phyloP scores from a whole-genome alignment of 2,113 vertebrate genomes.

The Laticauda laticaudata region DNA sequence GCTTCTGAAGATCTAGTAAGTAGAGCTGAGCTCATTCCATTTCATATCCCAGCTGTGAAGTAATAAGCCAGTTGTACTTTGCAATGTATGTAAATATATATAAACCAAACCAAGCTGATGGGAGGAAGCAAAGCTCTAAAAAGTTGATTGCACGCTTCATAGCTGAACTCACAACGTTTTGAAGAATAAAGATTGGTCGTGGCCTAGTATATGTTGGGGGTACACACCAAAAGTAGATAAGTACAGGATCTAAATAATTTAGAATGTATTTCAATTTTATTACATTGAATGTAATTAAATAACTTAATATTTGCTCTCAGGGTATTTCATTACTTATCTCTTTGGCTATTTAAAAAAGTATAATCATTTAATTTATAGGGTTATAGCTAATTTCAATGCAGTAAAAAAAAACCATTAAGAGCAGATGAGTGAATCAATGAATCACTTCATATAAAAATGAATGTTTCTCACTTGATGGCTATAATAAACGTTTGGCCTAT shows the following conservation, averaged over 20 bases:
- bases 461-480: not conserved
- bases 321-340: not conserved
- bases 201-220: not conserved
- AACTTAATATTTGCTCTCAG: not conserved
- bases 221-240: not conserved
- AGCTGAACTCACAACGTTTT: not conserved
- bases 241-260: not conserved
- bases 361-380: not conserved
- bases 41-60: not conserved
- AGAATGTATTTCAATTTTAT: not conserved
- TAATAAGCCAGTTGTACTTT: not conserved
- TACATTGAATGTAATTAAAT: not conserved
- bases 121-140: not conserved
- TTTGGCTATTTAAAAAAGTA: not conserved
- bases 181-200: not conserved
- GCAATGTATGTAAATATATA: not conserved
- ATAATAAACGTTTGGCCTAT: not conserved
- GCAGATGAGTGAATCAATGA: not conserved
- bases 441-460: not conserved
- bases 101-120: not conserved
- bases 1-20: constrained; percentile 97
- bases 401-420: not conserved
- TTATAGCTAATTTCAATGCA: not conserved
- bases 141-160: not conserved
- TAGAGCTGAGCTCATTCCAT: not conserved